Conservation (phyloP, 2,888 invertebrate genomes). For the Brenthis ino region DNA sequence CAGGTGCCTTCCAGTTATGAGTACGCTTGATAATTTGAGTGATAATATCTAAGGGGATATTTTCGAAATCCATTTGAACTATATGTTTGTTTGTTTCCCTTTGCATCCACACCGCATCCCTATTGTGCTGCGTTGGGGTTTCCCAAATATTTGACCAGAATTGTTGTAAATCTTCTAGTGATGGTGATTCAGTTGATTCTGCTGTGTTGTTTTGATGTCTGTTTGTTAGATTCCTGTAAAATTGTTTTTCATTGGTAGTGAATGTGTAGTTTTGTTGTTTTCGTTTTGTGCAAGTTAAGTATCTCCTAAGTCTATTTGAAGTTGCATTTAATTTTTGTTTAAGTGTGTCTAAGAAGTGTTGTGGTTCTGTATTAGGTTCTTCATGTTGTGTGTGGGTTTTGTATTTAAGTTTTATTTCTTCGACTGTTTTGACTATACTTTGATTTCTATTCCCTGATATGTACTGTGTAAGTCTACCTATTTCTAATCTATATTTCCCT, state of each 20-base stretch:
- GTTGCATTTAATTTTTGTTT: conserved; percentile 23
- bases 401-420: too few relatives aligned
- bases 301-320: conserved; percentile 18
- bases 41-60: conserved; percentile 29
- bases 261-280: conserved; percentile 27
- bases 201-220: background rate
- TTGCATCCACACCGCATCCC: conserved; percentile 24
- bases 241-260: conserved; percentile 25
- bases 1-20: conserved; percentile 41
- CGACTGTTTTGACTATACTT: too few relatives aligned
- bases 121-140: conserved; percentile 30
- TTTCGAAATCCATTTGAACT: conserved; percentile 25
- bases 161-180: conserved; percentile 14
- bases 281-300: conserved; percentile 25
- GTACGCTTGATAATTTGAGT: conserved; percentile 23
- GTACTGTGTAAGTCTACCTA: conserved; percentile 26
- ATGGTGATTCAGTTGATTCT: background rate
- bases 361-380: too few relatives aligned
- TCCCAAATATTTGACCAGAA: conserved; percentile 34
- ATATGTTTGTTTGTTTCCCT: background rate
- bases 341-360: background rate
- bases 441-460: too few relatives aligned
- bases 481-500: conserved; percentile 23
- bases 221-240: conserved; percentile 20
- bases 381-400: too few relatives aligned